Evolutionary conservation across 1,140 invertebrate genomes (phyloP).

Genomic region (Andrena cerasifolii): DNA sequence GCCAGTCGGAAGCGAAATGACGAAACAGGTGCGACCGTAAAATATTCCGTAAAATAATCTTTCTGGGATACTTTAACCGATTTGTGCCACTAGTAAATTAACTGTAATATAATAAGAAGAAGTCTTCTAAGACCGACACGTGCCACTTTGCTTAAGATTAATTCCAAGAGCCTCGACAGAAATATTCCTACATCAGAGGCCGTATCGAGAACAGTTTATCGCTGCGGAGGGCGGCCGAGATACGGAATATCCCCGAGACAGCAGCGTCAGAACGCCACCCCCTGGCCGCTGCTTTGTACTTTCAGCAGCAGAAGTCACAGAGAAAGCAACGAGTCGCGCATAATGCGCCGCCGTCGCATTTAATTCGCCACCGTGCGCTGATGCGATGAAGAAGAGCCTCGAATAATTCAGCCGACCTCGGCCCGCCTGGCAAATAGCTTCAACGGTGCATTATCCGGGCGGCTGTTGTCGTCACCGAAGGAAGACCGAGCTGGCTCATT

Average conservation of each 20-base stretch:
- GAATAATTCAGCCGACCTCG: conserved; percentile 1
- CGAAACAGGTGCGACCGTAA: too few species aligned
- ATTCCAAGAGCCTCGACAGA: too few species aligned
- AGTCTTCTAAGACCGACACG: too few species aligned
- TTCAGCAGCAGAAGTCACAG: conserved; percentile 1
- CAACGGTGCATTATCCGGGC: conserved; percentile 14
- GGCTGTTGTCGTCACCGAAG: background rate
- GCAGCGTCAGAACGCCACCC: background rate
- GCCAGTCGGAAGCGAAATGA: too few species aligned
- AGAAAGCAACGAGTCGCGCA: conserved; percentile 4
- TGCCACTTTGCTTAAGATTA: too few species aligned
- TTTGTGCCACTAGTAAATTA: too few species aligned
- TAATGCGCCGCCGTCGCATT: conserved; percentile 11
- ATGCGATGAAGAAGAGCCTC: conserved; percentile 12
- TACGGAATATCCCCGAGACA: too few species aligned
- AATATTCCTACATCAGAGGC: too few species aligned
- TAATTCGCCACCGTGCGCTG: background rate
- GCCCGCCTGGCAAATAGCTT: background rate
- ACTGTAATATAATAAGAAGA: too few species aligned
- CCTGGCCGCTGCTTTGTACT: conserved; percentile 17
- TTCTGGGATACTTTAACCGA: too few species aligned
- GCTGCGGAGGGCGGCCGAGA: background rate
- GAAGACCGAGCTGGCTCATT: background rate
- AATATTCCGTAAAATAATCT: too few species aligned
- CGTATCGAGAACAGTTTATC: background rate